phyloP scores from a whole-genome alignment of 2,888 invertebrate species.

The Amphipoea oculea region DNA sequence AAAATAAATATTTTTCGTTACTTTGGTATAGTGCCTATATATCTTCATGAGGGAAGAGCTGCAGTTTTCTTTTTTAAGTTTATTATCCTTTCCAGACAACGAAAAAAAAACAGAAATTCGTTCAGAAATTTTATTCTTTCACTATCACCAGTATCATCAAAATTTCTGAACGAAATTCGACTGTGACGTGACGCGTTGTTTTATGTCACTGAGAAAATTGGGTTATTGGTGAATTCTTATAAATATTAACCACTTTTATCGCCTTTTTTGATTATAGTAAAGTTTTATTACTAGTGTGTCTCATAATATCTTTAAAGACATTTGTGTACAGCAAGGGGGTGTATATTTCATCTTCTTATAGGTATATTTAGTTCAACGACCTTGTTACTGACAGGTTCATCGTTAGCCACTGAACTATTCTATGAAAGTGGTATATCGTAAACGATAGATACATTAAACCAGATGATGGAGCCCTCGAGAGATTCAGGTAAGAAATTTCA shows the following conservation, averaged over 20 bases:
- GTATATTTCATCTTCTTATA: constrained; percentile 79
- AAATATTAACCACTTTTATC: constrained; percentile 47
- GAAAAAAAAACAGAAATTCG: background rate
- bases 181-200: constrained; percentile 85
- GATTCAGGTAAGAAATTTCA: constrained; percentile 83
- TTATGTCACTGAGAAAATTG: constrained; percentile 80
- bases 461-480: constrained; percentile 89
- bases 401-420: constrained; percentile 86
- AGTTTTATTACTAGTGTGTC: constrained; percentile 66
- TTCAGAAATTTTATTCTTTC: constrained; percentile 15
- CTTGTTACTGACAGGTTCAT: constrained; percentile 91
- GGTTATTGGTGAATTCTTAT: constrained; percentile 66
- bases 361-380: constrained; percentile 91
- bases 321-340: constrained; percentile 74
- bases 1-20: background rate
- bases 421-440: constrained; percentile 86
- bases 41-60: too few species aligned
- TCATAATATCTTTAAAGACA: constrained; percentile 68
- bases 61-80: background rate
- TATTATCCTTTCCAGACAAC: background rate
- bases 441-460: constrained; percentile 78
- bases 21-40: background rate
- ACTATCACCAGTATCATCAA: background rate
- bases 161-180: constrained; percentile 71
- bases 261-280: constrained; percentile 53